These are phyloP conservation scores for Cyclargus thomasi DNA, from an alignment of 1,140 invertebrate species.

Conservation along the genomic window DNA sequence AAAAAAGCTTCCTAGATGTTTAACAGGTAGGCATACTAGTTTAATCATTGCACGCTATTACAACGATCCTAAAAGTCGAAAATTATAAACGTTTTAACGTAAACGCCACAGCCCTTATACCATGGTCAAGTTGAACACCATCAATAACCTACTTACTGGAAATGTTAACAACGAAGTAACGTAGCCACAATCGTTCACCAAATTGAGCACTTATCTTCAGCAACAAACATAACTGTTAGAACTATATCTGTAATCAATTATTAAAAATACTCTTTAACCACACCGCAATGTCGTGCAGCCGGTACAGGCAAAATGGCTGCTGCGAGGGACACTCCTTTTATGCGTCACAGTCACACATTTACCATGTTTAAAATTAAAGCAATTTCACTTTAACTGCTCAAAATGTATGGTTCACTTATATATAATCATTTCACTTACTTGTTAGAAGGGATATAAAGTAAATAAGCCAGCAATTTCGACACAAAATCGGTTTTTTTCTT, in stretches of 20 bases:
- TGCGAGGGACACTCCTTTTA: slow-evolving; percentile 73
- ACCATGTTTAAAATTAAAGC: slow-evolving; percentile 41
- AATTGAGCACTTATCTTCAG: not conserved
- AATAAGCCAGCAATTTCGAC: slow-evolving; percentile 72
- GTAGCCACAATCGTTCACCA: not conserved
- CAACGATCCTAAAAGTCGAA: not conserved
- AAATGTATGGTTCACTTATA: slow-evolving; percentile 52
- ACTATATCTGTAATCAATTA: not conserved
- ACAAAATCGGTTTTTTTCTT: slow-evolving; percentile 74
- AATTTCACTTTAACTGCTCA: slow-evolving; percentile 43
- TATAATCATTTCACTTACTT: slow-evolving; percentile 70
- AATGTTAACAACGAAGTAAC: slow-evolving; percentile 1
- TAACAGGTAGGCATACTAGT: not conserved
- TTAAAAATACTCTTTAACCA: slow-evolving; percentile 31
- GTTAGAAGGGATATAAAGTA: slow-evolving; percentile 74
- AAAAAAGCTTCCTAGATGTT: not conserved
- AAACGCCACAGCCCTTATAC: not conserved
- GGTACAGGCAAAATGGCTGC: slow-evolving; percentile 75
- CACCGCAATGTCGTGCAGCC: slow-evolving; percentile 72
- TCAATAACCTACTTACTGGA: slow-evolving; percentile 11
- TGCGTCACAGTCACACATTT: slow-evolving; percentile 73
- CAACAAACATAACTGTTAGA: not conserved
- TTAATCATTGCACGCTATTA: not conserved
- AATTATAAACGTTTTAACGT: not conserved
- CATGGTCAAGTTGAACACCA: slow-evolving; percentile 15